Evolutionary conservation across 1,140 invertebrate species (phyloP).

Genomic region (Drosophila littoralis): DNA sequence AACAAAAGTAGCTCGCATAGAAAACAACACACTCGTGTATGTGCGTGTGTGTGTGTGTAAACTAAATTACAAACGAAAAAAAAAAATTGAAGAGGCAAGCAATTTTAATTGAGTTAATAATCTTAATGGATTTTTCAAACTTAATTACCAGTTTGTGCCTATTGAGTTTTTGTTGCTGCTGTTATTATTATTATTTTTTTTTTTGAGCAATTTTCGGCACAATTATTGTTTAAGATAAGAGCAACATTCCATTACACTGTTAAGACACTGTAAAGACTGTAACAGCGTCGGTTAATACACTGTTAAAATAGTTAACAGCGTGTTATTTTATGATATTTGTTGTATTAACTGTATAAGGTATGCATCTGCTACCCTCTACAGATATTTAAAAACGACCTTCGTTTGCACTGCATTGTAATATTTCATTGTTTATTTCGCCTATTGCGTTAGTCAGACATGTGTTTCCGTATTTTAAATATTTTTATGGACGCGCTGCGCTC

Average conservation of each 20-base stretch:
- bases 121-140: constrained; percentile 71
- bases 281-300: not conserved
- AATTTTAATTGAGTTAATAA: constrained; percentile 75
- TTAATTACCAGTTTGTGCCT: constrained; percentile 56
- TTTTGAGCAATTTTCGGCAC: constrained; percentile 20
- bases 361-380: no score
- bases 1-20: constrained; percentile 57
- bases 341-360: no score
- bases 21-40: not conserved
- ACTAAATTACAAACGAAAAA: constrained; percentile 59
- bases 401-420: not conserved
- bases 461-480: constrained; percentile 29
- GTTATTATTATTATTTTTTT: constrained; percentile 11
- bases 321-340: no score
- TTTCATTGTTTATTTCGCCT: constrained; percentile 8
- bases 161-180: constrained; percentile 27
- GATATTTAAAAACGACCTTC: not conserved
- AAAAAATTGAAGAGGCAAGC: constrained; percentile 60
- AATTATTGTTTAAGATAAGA: constrained; percentile 7
- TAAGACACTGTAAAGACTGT: not conserved
- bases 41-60: constrained; percentile 32
- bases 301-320: not conserved
- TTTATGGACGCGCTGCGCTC: constrained; percentile 17
- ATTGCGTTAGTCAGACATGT: constrained; percentile 17
- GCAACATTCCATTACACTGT: not conserved